phyloP scores from a whole-genome alignment of 2,113 vertebrate genomes.

The Lamprologus speciosus region DNA sequence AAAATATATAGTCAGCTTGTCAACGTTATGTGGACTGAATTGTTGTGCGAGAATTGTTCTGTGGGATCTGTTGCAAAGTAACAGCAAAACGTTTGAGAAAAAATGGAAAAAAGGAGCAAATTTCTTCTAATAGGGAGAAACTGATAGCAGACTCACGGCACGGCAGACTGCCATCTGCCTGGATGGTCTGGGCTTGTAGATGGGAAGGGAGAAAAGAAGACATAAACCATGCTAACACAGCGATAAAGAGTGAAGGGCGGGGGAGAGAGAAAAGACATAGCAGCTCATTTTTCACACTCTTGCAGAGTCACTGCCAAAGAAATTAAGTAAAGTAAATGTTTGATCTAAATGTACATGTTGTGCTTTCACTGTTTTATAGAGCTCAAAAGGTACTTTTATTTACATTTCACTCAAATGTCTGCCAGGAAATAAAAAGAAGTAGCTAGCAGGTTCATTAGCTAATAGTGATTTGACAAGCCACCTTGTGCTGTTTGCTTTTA shows the following conservation, averaged over 20 bases:
- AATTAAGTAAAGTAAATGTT: conserved; percentile 7
- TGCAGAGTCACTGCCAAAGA: background rate
- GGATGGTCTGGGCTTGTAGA: background rate
- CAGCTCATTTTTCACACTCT: background rate
- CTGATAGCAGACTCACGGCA: background rate
- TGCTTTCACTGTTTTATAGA: background rate
- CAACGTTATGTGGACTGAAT: background rate
- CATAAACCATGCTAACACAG: background rate
- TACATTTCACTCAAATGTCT: background rate
- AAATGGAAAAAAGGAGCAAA: background rate
- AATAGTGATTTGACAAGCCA: background rate
- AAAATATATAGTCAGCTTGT: background rate
- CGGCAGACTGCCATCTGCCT: background rate
- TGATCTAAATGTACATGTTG: background rate
- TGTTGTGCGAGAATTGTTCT: background rate
- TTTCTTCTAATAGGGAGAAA: background rate
- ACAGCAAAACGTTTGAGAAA: background rate
- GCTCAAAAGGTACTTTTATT: background rate
- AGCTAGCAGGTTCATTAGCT: background rate
- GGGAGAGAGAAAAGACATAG: background rate
- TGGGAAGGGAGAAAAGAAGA: background rate
- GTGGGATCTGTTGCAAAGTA: background rate
- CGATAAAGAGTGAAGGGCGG: background rate
- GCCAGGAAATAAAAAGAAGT: background rate
- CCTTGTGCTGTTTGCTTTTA: background rate